A percentile compares a stretch with the other conserved stretches of the same genome.
Conservation (phyloP, 2,113 vertebrate species). For the Acrocephalus kingi region DNA sequence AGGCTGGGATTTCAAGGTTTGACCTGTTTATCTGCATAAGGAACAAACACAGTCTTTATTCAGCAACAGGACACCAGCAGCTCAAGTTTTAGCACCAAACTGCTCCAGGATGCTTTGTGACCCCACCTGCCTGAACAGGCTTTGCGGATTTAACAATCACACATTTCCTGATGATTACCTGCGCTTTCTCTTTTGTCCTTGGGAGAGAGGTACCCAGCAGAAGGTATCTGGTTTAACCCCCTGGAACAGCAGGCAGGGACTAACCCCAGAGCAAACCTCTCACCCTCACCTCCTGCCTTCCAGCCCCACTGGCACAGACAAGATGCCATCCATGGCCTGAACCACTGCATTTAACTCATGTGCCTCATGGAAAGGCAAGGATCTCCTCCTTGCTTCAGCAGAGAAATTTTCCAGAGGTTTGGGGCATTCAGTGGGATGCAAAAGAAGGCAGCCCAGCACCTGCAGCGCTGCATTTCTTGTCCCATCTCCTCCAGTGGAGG, state of each 20-base stretch:
- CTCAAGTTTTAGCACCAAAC: not conserved
- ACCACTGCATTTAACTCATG: not conserved
- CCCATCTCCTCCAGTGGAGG: not conserved
- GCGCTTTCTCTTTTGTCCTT: not conserved
- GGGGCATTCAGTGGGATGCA: no score
- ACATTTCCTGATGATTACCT: not conserved
- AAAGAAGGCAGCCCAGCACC: not conserved
- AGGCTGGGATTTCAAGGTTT: not conserved
- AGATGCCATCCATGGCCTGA: not conserved
- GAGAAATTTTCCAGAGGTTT: not conserved
- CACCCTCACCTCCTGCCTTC: not conserved
- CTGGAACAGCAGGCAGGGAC: not conserved
- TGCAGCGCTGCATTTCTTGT: not conserved
- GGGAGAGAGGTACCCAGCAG: not conserved
- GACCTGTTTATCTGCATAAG: not conserved
- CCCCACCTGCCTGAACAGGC: not conserved
- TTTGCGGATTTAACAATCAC: not conserved
- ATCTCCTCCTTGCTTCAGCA: not conserved
- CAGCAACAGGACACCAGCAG: not conserved
- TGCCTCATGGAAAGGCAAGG: not conserved
- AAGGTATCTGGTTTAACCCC: not conserved
- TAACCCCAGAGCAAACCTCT: not conserved
- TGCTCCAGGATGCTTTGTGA: not conserved
- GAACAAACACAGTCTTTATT: not conserved
- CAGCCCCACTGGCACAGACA: rapidly evolving